A percentile compares a stretch with the other conserved stretches of the same genome.
Conservation (phyloP, 2,797 vertebrate species). For the Manis crassicaudata region DNA sequence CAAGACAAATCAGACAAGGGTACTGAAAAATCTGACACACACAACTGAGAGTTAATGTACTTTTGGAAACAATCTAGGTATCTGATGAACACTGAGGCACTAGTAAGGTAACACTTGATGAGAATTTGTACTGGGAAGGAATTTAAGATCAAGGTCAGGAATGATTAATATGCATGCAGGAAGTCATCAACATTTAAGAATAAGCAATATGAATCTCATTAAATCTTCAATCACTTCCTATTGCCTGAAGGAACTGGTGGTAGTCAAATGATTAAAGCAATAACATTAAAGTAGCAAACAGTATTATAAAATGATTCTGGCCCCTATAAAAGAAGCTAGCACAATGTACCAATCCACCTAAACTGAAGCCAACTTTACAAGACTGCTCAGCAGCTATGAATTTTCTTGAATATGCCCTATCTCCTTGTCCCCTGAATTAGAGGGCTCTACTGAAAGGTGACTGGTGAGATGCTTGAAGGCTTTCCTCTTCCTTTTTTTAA, state of each 20-base stretch:
- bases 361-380: not conserved
- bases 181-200: slow-evolving; percentile 79
- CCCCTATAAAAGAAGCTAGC: slow-evolving; percentile 62
- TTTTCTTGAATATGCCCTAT: not conserved
- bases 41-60: not conserved
- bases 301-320: slow-evolving; percentile 75
- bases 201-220: slow-evolving; percentile 78
- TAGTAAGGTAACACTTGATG: slow-evolving; percentile 55
- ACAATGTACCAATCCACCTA: slow-evolving; percentile 38
- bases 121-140: slow-evolving; percentile 65
- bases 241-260: slow-evolving; percentile 75
- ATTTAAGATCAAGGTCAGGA: slow-evolving; percentile 78
- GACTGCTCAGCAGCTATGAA: not conserved
- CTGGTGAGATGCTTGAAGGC: not conserved
- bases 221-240: slow-evolving; percentile 79
- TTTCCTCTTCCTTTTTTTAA: not conserved
- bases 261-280: slow-evolving; percentile 79
- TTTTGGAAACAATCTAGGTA: slow-evolving; percentile 67
- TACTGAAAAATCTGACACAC: slow-evolving; percentile 52
- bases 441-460: slow-evolving; percentile 14
- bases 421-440: not conserved
- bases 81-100: slow-evolving; percentile 34
- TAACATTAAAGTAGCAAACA: slow-evolving; percentile 76
- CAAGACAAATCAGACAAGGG: slow-evolving; percentile 36
- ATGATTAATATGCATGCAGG: slow-evolving; percentile 80